A percentile compares a stretch with the other conserved stretches of the same genome.
Evolutionary conservation across 2,888 invertebrate genomes (phyloP).

Genomic region (Ornithoptera alexandrae): DNA sequence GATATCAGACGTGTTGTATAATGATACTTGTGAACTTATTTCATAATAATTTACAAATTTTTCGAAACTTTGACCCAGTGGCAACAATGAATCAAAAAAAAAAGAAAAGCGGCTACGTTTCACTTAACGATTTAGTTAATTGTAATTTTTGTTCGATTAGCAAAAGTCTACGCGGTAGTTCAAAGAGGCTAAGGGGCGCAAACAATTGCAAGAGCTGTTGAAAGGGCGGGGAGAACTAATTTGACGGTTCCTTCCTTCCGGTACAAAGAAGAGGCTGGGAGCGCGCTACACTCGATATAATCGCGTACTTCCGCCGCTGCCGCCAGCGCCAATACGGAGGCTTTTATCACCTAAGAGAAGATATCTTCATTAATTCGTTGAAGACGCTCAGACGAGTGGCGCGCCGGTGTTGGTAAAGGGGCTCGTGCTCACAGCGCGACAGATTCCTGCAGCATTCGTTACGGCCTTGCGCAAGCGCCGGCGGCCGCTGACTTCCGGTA

Average conservation of each 20-base stretch:
- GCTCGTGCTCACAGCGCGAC: not conserved
- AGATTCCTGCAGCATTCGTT: too few relatives aligned
- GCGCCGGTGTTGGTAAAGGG: not conserved
- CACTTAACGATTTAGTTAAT: not conserved
- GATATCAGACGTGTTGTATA: too few relatives aligned
- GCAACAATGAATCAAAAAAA: too few relatives aligned
- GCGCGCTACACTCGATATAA: constrained; percentile 40
- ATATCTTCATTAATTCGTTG: too few relatives aligned
- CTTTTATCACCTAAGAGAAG: too few relatives aligned
- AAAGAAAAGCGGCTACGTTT: too few relatives aligned
- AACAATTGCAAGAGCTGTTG: constrained; percentile 64
- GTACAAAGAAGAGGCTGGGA: constrained; percentile 38
- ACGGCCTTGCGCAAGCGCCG: too few relatives aligned
- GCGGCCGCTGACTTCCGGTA: too few relatives aligned
- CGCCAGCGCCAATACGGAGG: not conserved
- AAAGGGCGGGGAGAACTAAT: constrained; percentile 58
- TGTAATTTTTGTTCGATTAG: constrained; percentile 4
- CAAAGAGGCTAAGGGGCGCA: constrained; percentile 65
- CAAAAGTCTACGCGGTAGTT: constrained; percentile 8
- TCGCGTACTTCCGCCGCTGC: constrained; percentile 44
- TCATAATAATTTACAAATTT: too few relatives aligned
- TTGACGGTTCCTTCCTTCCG: constrained; percentile 74
- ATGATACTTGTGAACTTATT: too few relatives aligned
- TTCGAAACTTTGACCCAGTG: too few relatives aligned
- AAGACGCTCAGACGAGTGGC: not conserved